These are phyloP conservation scores for Naso thynnoides DNA, from an alignment of 2,797 vertebrate genomes.

Conservation along the genomic window DNA sequence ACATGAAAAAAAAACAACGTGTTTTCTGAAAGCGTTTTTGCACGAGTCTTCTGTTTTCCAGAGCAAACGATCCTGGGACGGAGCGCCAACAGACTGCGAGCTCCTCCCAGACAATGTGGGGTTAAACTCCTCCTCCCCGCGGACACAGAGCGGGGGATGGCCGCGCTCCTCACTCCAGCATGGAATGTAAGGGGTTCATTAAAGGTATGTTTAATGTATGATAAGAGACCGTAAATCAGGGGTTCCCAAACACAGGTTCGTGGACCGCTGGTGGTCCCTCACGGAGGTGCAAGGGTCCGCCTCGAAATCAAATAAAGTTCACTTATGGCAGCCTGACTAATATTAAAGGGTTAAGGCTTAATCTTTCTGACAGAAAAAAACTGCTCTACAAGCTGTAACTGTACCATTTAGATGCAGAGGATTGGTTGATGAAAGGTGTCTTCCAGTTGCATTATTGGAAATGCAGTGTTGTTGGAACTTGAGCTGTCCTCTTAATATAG, in stretches of 20 bases:
- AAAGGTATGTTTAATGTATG: neutral
- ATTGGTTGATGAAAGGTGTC: neutral
- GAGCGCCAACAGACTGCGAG: slow-evolving; percentile 65
- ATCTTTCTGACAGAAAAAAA: neutral
- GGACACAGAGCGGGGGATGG: slow-evolving; percentile 43
- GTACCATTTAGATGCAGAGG: neutral
- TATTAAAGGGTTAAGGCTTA: neutral
- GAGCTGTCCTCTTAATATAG: too few relatives aligned
- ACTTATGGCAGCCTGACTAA: accelerated
- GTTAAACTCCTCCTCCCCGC: slow-evolving; percentile 81
- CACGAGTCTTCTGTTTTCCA: slow-evolving; percentile 34
- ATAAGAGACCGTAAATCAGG: neutral
- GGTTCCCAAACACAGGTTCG: slow-evolving; percentile 23
- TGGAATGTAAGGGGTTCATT: neutral
- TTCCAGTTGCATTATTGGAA: slow-evolving; percentile 2
- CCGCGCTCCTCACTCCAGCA: neutral
- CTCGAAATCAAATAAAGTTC: accelerated
- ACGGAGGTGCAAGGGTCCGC: neutral
- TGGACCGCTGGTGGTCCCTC: neutral
- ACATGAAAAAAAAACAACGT: neutral
- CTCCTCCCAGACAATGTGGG: slow-evolving; percentile 82
- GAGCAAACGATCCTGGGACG: slow-evolving; percentile 56
- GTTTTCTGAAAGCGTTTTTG: slow-evolving; percentile 33
- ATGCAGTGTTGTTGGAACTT: neutral
- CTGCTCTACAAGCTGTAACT: neutral